Percentiles rank a stretch among this genome's conserved stretches.
Evolutionary conservation across 2,113 vertebrate genomes (phyloP).

Genomic region (Cyanoderma ruficeps): DNA sequence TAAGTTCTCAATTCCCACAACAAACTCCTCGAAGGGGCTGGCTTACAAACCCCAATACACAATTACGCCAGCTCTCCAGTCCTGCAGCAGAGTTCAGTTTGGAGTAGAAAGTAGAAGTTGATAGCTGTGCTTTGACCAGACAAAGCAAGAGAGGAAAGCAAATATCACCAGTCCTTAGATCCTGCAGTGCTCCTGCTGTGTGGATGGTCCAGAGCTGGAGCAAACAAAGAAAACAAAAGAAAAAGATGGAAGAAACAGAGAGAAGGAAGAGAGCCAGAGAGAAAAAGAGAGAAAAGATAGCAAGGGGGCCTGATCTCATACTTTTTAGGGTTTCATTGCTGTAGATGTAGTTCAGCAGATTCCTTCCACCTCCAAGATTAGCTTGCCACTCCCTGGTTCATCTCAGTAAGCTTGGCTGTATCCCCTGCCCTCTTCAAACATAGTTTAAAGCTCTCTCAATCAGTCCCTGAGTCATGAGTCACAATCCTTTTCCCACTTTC

Average conservation of each 20-base stretch:
- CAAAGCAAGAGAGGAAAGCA: background rate
- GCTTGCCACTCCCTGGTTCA: background rate
- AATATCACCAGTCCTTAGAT: background rate
- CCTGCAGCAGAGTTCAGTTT: no score
- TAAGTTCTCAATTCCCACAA: background rate
- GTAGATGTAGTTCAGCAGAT: background rate
- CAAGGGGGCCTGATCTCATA: background rate
- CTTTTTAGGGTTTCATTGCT: background rate
- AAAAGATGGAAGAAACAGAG: background rate
- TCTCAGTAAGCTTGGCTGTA: background rate
- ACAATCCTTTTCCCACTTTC: background rate
- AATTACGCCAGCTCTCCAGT: background rate
- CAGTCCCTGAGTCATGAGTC: background rate
- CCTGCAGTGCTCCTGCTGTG: background rate
- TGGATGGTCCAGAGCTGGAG: background rate
- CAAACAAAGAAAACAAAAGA: background rate
- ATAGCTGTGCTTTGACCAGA: background rate
- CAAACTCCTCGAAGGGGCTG: background rate
- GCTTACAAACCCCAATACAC: background rate
- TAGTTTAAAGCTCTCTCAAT: background rate
- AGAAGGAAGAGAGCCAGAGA: background rate
- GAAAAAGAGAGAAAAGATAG: background rate
- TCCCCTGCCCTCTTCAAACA: background rate
- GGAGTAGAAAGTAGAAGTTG: background rate
- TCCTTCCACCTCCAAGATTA: background rate